Base-by-base conservation (phyloP, 1,140 invertebrate genomes). In the Microplitis mediator region DNA sequence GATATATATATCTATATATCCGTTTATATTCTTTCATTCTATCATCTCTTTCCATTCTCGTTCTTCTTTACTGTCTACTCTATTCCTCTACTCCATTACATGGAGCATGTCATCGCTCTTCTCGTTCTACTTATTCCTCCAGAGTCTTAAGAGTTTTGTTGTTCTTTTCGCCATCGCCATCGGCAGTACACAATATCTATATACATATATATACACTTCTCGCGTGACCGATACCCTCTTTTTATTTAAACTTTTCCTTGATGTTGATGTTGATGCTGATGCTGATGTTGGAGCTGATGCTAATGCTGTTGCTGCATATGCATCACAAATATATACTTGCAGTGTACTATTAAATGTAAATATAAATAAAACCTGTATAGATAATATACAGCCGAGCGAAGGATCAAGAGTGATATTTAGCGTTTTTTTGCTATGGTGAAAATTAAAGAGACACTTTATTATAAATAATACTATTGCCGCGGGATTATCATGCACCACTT, bases 101-200 rank as follows among this genome's bases (percentile, higher is more conserved):
- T 14, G 56, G 61, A 50, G n/a, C 61, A 61, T 64, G 63, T 63
- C 69, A 71, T 71, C 51, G 61, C 23, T 61, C 69, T 50, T 36
- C 52, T 50, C 14, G 54, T 58, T 52, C 32, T 31, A 58, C 34
- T 68, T 58, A 14, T 58, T 54, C 23, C 6, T 56, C n/a, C 50
- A 23, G 14, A 35, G 6, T 54, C 11, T 23, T 23, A 16, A 9
- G 16, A n/a, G 13, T 45, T 23, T 31, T 45, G 9, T 56, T 52
- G 23, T 68, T 68, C 54, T 54, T 52, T 51, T 51, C 54, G 23
- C 31, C 23, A 56, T 35, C 50, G 23, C 9, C 56, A 23, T 58
- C 56, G 16, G 52, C 52, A n/a, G 45, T 13, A 50, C 13, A 23
- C 23, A 23, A 23, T 45, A 45, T 6, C 6, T 45, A 45, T 45